Evolutionary conservation across 2,888 invertebrate genomes (phyloP).

Genomic region (Coelinius sp.): DNA sequence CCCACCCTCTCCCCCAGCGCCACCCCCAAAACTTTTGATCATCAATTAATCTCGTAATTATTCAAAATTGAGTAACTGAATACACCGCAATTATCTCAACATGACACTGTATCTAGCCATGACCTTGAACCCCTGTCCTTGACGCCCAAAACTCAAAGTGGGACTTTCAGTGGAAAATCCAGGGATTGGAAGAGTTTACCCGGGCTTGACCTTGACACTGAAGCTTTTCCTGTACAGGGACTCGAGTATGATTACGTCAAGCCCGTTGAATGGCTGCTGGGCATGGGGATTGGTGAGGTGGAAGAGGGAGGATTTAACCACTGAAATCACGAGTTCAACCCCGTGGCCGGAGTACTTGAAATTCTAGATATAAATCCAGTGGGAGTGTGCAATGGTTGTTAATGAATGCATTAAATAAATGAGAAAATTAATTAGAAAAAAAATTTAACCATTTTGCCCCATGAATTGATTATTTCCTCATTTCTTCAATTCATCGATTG

Average conservation of each 20-base stretch:
- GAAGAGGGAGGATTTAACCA: neutral
- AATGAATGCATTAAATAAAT: neutral
- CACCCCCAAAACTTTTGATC: neutral
- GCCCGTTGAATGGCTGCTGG: neutral
- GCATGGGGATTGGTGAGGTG: neutral
- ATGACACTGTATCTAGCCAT: neutral
- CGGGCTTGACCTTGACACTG: slow-evolving; percentile 17
- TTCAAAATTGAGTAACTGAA: slow-evolving; percentile 1
- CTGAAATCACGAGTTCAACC: slow-evolving; percentile 4
- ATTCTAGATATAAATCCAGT: neutral
- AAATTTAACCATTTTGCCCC: neutral
- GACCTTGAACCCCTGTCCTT: neutral
- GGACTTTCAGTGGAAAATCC: slow-evolving; percentile 2
- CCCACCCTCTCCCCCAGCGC: neutral
- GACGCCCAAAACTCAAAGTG: neutral
- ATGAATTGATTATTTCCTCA: no score
- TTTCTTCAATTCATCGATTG: no score
- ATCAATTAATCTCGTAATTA: neutral
- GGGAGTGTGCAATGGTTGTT: neutral
- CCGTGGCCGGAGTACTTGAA: neutral
- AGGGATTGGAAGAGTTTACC: slow-evolving; percentile 1
- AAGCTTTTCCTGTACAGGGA: neutral
- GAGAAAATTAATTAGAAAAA: neutral
- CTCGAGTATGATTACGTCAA: slow-evolving; percentile 4
- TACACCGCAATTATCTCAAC: neutral